These are phyloP conservation scores for Vulpes lagopus DNA, from an alignment of 2,113 vertebrate genomes.

Conservation along the genomic window DNA sequence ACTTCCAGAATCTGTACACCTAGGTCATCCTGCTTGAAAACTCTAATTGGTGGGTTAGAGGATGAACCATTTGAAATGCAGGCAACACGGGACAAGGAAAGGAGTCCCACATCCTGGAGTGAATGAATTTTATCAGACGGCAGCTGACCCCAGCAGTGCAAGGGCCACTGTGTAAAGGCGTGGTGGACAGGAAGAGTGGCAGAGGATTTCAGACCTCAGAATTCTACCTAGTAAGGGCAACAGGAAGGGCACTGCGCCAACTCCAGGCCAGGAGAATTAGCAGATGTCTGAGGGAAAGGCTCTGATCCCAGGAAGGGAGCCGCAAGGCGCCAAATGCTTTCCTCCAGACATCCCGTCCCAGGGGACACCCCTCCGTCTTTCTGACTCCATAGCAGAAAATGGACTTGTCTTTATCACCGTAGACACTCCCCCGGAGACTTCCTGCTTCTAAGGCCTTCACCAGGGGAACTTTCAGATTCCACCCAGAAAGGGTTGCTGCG, in stretches of 20 bases:
- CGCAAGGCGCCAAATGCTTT: background rate
- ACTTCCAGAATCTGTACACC: background rate
- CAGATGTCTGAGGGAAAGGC: background rate
- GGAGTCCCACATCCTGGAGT: background rate
- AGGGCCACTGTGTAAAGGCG: background rate
- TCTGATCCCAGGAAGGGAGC: background rate
- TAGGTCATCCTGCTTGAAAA: slow-evolving; percentile 23
- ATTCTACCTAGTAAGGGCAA: background rate
- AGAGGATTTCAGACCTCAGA: background rate
- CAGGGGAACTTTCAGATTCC: background rate
- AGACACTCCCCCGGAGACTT: background rate
- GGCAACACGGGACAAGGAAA: background rate
- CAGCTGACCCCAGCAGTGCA: background rate
- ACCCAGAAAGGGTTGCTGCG: background rate
- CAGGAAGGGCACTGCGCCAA: background rate
- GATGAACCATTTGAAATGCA: background rate
- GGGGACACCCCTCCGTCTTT: background rate
- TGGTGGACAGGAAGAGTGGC: background rate
- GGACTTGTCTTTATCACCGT: background rate
- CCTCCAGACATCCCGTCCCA: background rate
- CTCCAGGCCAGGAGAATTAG: background rate
- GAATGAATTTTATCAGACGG: background rate
- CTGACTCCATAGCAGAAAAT: slow-evolving; percentile 26
- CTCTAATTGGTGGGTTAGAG: background rate
- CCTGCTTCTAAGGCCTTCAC: background rate